Evolutionary conservation across 2,888 invertebrate species (phyloP), one percentile per base, ranked within the genome.

Genomic region (Pandemis corylana): DNA sequence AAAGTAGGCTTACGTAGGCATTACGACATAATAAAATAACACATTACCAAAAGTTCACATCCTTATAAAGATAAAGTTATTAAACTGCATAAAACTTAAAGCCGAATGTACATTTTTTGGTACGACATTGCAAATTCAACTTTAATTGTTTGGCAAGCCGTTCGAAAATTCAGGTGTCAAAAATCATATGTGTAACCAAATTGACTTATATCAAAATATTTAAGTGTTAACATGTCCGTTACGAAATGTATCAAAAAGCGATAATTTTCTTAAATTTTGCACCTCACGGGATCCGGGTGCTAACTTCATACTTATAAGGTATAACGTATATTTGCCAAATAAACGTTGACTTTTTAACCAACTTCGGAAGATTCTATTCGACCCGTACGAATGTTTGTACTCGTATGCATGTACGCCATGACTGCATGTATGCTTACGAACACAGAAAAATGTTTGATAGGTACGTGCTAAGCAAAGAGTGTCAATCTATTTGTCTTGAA

Each of bases 1-100:
- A 69, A 74, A 69, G 20, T 51, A 53, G 61, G 53, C 53, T 63
- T 15, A 36, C 41, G 64, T n/a, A 42, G 36, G 63, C 36, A 36
- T 51, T 66, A 66, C 67, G 67, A 7, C 12, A 73, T 7, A 44
- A 44, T 49, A 7, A 74, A 44, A 65, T 74, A 49, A 70, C 69
- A 62, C 51, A 69, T 61, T 41, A n/a, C 36, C n/a, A 59, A 63
- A 73, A 70, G 69, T 70, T 70, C 69, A 61, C 74, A 64, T 65
- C 61, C 65, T 65, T 61, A 70, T 74, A 74, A 74, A 74, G 44
- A 74, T 69, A 61, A 72, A 69, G 56, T 56, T 66, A 74, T 51
- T 46, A 65, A 65, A 59, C 49, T 65, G 12, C 28, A 28, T 4
- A 28, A 59, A 59, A 28, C 7, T 2, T 51, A 9, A 28, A 12